Percentiles rank a stretch among this genome's conserved stretches.
These are phyloP conservation scores for Tenodera sinensis DNA, from an alignment of 2,888 invertebrate species.

Conservation along the genomic window DNA sequence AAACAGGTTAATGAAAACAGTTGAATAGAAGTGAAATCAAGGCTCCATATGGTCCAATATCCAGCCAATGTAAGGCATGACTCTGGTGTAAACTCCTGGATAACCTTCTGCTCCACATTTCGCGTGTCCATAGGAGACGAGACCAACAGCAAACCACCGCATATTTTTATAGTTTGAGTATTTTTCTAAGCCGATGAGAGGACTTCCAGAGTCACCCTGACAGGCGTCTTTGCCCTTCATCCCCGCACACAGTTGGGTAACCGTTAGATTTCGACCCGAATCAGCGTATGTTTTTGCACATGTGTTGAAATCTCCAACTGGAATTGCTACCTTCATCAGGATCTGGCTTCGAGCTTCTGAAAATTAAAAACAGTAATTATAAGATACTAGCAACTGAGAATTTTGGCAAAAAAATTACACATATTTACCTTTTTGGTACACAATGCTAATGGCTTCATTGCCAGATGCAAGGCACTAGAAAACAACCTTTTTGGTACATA, in stretches of 20 bases:
- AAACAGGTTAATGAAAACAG: too few species aligned
- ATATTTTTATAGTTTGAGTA: slow-evolving; percentile 23
- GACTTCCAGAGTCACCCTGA: slow-evolving; percentile 73
- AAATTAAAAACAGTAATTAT: background rate
- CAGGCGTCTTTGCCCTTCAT: slow-evolving; percentile 69
- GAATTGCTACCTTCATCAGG: slow-evolving; percentile 59
- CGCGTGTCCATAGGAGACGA: slow-evolving; percentile 65
- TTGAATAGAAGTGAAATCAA: too few species aligned
- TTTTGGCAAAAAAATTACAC: too few species aligned
- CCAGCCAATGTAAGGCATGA: slow-evolving; percentile 60
- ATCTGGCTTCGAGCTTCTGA: slow-evolving; percentile 47
- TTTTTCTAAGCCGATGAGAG: slow-evolving; percentile 57
- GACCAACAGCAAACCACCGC: slow-evolving; percentile 50
- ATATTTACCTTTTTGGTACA: too few species aligned
- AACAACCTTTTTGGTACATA: too few species aligned
- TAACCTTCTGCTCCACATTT: slow-evolving; percentile 62
- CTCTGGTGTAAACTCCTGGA: slow-evolving; percentile 66
- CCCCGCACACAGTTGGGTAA: slow-evolving; percentile 67
- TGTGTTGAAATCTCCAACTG: slow-evolving; percentile 52
- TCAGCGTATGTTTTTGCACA: slow-evolving; percentile 50
- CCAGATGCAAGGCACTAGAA: too few species aligned
- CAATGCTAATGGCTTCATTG: too few species aligned
- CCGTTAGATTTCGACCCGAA: slow-evolving; percentile 47
- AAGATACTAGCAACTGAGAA: too few species aligned
- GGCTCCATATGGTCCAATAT: slow-evolving; percentile 43